phyloP scores from a whole-genome alignment of 2,113 vertebrate species.

The Orycteropus afer region DNA sequence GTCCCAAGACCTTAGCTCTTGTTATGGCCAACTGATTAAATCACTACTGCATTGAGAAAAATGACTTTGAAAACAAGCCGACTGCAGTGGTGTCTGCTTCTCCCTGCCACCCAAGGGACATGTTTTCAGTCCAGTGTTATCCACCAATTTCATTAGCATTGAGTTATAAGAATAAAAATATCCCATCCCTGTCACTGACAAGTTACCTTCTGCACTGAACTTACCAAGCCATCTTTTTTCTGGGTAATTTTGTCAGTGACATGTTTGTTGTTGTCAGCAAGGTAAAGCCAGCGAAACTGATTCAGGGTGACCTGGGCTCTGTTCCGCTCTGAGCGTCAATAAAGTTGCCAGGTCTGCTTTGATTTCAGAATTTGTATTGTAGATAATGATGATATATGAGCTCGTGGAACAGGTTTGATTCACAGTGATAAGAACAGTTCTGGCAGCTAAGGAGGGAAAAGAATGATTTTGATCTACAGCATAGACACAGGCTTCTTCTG shows the following conservation, averaged over 20 bases:
- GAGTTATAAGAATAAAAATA: slow-evolving; percentile 61
- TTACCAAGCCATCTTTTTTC: slow-evolving; percentile 76
- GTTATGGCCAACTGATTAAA: slow-evolving; percentile 63
- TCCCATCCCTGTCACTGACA: slow-evolving; percentile 47
- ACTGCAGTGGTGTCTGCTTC: slow-evolving; percentile 14
- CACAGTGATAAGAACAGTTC: slow-evolving; percentile 53
- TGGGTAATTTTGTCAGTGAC: slow-evolving; percentile 73
- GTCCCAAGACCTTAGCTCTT: slow-evolving; percentile 1
- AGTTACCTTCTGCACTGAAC: slow-evolving; percentile 53
- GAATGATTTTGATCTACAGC: slow-evolving; percentile 58
- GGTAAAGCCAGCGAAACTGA: slow-evolving; percentile 61
- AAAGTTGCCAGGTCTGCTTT: slow-evolving; percentile 78
- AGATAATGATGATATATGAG: slow-evolving; percentile 73
- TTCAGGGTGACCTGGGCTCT: slow-evolving; percentile 78
- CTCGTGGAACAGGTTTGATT: slow-evolving; percentile 58
- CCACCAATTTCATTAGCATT: slow-evolving; percentile 54
- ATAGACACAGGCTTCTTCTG: slow-evolving; percentile 34
- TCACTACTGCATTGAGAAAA: neutral
- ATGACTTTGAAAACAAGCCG: slow-evolving; percentile 50
- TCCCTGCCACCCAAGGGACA: slow-evolving; percentile 15
- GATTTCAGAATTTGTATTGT: slow-evolving; percentile 77
- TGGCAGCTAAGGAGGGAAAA: slow-evolving; percentile 63
- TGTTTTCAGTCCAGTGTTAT: slow-evolving; percentile 30
- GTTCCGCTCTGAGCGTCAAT: slow-evolving; percentile 69
- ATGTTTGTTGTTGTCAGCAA: slow-evolving; percentile 66